phyloP scores from a whole-genome alignment of 2,113 vertebrate genomes.

The Bufo gargarizans region DNA sequence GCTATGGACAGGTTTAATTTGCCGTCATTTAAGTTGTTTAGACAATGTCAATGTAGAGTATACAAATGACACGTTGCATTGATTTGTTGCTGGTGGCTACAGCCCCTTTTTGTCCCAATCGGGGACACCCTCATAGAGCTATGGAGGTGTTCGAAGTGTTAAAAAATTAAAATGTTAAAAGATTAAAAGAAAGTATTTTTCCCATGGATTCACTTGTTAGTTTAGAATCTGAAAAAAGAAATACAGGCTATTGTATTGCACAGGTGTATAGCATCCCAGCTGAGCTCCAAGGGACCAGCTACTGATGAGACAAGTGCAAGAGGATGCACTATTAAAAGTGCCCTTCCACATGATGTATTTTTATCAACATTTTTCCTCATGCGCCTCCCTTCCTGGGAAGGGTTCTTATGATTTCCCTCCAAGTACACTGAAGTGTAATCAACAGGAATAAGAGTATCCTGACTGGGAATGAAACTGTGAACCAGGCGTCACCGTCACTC shows the following conservation, averaged over 20 bases:
- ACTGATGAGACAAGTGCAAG: constrained; percentile 71
- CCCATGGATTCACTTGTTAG: too few species aligned
- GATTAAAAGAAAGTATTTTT: neutral
- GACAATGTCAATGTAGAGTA: too few species aligned
- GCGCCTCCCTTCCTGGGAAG: constrained; percentile 88
- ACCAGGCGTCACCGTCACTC: constrained; percentile 70
- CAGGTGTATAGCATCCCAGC: constrained; percentile 1
- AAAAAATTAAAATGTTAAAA: too few species aligned
- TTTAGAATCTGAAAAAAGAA: neutral
- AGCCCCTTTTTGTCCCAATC: too few species aligned
- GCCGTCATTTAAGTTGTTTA: too few species aligned
- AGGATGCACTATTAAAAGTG: constrained; percentile 74
- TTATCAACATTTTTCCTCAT: constrained; percentile 77
- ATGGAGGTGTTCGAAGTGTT: too few species aligned
- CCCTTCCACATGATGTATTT: constrained; percentile 64
- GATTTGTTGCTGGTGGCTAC: too few species aligned
- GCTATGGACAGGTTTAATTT: too few species aligned
- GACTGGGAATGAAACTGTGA: constrained; percentile 75
- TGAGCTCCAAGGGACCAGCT: neutral
- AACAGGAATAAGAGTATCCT: constrained; percentile 78
- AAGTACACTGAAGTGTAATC: constrained; percentile 69
- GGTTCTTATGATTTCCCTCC: constrained; percentile 69
- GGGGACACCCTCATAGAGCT: too few species aligned
- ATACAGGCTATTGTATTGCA: neutral
- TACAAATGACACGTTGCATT: too few species aligned